Conservation (phyloP, 1,140 invertebrate species). For the Acyrthosiphon pisum region DNA sequence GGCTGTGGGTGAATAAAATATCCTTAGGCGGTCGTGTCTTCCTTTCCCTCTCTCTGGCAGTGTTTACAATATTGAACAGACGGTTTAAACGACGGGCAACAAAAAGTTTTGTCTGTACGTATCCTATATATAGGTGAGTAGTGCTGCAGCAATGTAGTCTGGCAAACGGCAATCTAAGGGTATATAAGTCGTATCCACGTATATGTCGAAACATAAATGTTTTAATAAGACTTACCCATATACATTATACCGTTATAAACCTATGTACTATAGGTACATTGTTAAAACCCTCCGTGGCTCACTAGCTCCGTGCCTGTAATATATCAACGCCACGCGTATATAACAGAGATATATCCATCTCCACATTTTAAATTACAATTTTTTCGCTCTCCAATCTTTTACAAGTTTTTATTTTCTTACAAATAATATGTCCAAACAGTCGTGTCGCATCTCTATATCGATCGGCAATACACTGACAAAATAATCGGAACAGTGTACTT, state of each 20-base stretch:
- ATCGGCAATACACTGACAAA: background rate
- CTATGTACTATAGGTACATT: no score
- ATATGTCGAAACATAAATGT: slow-evolving; percentile 16
- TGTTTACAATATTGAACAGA: background rate
- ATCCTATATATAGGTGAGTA: background rate
- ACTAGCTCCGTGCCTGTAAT: background rate
- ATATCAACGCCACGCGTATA: background rate
- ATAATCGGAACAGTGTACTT: background rate
- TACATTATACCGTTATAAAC: background rate
- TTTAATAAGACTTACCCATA: background rate
- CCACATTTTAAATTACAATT: background rate
- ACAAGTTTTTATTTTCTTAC: background rate
- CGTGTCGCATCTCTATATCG: background rate
- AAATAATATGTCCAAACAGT: background rate
- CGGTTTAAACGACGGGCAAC: background rate
- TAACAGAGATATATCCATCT: background rate
- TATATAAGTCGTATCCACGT: background rate
- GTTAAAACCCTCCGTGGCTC: background rate
- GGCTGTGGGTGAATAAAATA: background rate
- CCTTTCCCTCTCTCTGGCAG: background rate
- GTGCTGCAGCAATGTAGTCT: background rate
- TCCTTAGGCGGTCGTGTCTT: background rate
- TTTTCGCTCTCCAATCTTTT: background rate
- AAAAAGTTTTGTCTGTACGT: slow-evolving; percentile 15
- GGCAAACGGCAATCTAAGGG: background rate